Percentiles rank a stretch among this genome's conserved stretches.
Evolutionary conservation across 2,113 vertebrate species (phyloP).

Genomic region (Formicarius rufipectus): DNA sequence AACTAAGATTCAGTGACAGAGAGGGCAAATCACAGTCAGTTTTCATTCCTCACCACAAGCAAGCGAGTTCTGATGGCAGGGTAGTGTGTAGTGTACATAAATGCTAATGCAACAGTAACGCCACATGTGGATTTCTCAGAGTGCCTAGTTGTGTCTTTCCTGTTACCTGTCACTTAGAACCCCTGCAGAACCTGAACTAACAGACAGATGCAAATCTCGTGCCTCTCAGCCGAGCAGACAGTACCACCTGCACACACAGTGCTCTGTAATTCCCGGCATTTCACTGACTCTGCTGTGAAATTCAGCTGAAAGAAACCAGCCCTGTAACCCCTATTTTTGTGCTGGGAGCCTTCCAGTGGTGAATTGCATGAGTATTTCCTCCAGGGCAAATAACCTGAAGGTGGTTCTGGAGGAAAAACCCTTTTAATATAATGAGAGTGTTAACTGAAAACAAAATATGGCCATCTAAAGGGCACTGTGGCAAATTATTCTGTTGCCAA

Average conservation of each 20-base stretch:
- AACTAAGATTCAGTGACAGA: not conserved
- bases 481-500: not conserved
- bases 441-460: not conserved
- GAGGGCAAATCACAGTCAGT: not conserved
- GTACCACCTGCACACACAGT: not conserved
- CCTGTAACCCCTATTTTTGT: not conserved
- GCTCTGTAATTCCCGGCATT: not conserved
- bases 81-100: not conserved
- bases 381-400: not conserved
- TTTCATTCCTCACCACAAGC: not conserved
- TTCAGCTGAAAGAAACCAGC: not conserved
- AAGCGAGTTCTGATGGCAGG: not conserved
- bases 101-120: not conserved
- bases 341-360: not conserved
- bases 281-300: not conserved
- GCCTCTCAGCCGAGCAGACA: not conserved
- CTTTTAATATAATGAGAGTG: not conserved
- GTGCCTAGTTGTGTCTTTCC: not conserved
- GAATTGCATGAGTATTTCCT: not conserved
- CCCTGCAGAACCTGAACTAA: not conserved
- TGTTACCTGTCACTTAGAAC: constrained; percentile 11
- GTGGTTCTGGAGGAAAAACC: not conserved
- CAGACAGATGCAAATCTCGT: constrained; percentile 13
- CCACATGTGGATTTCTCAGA: not conserved
- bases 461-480: not conserved